phyloP scores from a whole-genome alignment of 2,797 vertebrate genomes.

The Danio kyathit region DNA sequence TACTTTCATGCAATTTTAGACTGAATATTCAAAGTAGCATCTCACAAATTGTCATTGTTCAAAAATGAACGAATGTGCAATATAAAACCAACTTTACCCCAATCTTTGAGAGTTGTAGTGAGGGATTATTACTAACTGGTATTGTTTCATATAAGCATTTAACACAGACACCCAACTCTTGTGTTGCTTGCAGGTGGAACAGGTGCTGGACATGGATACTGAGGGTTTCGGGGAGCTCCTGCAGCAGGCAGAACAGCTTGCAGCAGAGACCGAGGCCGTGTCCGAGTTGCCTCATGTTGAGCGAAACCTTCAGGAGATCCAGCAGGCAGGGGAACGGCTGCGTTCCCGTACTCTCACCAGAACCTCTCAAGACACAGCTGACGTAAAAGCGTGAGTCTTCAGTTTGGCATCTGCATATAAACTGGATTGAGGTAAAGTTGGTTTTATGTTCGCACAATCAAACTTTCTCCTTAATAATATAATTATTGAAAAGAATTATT shows the following conservation, averaged over 20 bases:
- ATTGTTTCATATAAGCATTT: not conserved
- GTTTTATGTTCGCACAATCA: too few relatives aligned
- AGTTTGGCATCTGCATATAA: not conserved
- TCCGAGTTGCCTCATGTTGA: slow-evolving; percentile 95
- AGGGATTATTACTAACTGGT: too few relatives aligned
- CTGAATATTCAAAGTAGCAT: too few relatives aligned
- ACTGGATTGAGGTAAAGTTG: not conserved
- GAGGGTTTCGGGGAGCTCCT: slow-evolving; percentile 97
- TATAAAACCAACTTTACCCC: too few relatives aligned
- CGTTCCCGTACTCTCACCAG: slow-evolving; percentile 93
- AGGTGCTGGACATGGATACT: slow-evolving; percentile 83
- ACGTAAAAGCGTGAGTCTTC: slow-evolving; percentile 94
- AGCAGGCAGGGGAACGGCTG: slow-evolving; percentile 94
- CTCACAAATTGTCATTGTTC: too few relatives aligned
- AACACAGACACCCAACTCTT: not conserved
- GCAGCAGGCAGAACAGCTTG: slow-evolving; percentile 97
- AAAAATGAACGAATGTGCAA: too few relatives aligned
- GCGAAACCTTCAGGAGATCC: slow-evolving; percentile 96
- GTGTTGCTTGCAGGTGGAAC: slow-evolving; percentile 11
- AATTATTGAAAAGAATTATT: too few relatives aligned
- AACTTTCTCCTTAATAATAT: too few relatives aligned
- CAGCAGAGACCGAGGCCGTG: slow-evolving; percentile 95
- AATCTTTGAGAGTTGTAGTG: too few relatives aligned
- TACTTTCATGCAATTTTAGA: too few relatives aligned
- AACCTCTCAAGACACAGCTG: slow-evolving; percentile 94